phyloP scores from a whole-genome alignment of 1,140 invertebrate species.

The Calliopsis andreniformis region DNA sequence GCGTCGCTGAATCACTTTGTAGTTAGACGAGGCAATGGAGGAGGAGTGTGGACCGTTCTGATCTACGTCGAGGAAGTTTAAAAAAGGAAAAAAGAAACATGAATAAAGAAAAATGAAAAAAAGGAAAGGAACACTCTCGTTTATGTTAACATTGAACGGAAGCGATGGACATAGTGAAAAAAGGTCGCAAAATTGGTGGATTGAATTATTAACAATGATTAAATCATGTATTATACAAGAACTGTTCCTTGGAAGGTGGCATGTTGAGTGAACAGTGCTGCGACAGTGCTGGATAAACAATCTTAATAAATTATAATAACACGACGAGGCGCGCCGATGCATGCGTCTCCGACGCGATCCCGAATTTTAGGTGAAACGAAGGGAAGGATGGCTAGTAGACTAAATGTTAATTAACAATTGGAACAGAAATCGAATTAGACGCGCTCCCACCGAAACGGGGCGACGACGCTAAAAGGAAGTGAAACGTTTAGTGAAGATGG shows the following conservation, averaged over 20 bases:
- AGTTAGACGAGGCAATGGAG: constrained; percentile 62
- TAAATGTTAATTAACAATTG: constrained; percentile 65
- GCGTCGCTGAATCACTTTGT: constrained; percentile 53
- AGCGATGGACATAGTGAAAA: constrained; percentile 28
- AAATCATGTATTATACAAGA: constrained; percentile 60
- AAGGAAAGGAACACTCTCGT: background rate
- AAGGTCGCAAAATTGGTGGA: constrained; percentile 51
- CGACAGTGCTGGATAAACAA: constrained; percentile 66
- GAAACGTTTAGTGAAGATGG: constrained; percentile 36
- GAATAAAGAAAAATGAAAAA: background rate
- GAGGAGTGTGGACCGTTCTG: constrained; percentile 30
- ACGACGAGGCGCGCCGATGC: constrained; percentile 31
- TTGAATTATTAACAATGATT: constrained; percentile 47
- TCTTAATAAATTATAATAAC: constrained; percentile 69
- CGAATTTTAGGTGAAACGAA: constrained; percentile 62
- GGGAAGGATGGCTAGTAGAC: constrained; percentile 54
- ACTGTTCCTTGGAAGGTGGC: constrained; percentile 58
- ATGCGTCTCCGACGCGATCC: constrained; percentile 32
- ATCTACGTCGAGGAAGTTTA: constrained; percentile 29
- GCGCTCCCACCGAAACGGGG: constrained; percentile 39
- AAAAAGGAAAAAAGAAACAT: constrained; percentile 5
- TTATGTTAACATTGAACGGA: constrained; percentile 3
- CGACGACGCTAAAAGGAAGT: constrained; percentile 35
- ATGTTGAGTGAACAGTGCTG: constrained; percentile 64
- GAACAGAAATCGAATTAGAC: constrained; percentile 47